phyloP scores from a whole-genome alignment of 1,140 invertebrate genomes.

The Goniozus legneri region DNA sequence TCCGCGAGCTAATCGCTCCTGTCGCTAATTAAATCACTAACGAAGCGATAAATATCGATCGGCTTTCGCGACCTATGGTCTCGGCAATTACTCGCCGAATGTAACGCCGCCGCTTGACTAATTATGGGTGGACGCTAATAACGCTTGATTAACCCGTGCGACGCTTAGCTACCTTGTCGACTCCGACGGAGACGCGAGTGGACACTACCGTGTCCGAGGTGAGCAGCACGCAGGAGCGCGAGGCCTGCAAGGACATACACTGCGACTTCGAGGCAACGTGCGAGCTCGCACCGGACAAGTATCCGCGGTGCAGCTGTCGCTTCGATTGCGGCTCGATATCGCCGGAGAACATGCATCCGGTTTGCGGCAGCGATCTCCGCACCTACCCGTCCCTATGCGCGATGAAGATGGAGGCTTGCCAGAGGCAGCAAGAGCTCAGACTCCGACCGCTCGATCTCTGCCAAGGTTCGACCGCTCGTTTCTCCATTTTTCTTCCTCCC shows the following conservation, averaged over 20 bases:
- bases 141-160: constrained; percentile 3
- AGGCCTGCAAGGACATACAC: constrained; percentile 73
- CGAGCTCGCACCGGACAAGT: constrained; percentile 71
- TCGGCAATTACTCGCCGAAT: too few species aligned
- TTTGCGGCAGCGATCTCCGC: constrained; percentile 80
- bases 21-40: too few species aligned
- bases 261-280: constrained; percentile 83
- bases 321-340: constrained; percentile 64
- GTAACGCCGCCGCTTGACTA: too few species aligned
- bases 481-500: too few species aligned
- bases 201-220: constrained; percentile 39
- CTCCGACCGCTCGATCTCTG: constrained; percentile 75
- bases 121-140: constrained; percentile 16
- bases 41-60: too few species aligned
- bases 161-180: constrained; percentile 38
- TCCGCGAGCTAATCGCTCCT: too few species aligned
- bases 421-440: constrained; percentile 76
- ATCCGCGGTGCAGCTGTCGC: constrained; percentile 73
- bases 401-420: constrained; percentile 83
- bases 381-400: constrained; percentile 80
- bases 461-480: constrained; percentile 61
- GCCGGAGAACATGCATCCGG: constrained; percentile 60
- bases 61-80: too few species aligned
- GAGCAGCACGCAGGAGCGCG: constrained; percentile 55
- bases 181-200: constrained; percentile 38